Conservation (phyloP, 2,113 vertebrate genomes). For the Rhea pennata region DNA sequence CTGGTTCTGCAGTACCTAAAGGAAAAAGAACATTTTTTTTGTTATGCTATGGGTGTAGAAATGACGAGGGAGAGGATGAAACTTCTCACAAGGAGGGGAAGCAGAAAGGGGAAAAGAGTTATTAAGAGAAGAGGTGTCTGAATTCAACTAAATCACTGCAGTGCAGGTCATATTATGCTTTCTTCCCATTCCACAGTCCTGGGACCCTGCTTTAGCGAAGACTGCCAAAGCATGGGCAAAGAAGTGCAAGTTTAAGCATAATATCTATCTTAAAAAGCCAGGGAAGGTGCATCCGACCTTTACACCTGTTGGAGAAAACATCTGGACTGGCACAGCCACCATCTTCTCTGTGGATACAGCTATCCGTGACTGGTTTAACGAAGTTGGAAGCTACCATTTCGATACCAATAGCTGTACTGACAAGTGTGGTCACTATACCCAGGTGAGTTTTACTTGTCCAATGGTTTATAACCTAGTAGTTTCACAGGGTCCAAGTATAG, state of each 20-base stretch:
- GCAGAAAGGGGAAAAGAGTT: neutral
- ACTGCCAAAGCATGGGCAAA: constrained; percentile 77
- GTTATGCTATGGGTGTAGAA: neutral
- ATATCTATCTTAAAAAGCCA: constrained; percentile 43
- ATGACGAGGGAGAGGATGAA: neutral
- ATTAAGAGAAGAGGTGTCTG: neutral
- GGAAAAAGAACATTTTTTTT: neutral
- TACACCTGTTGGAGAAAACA: constrained; percentile 74
- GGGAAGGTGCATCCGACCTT: constrained; percentile 69
- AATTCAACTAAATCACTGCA: neutral
- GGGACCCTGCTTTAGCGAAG: constrained; percentile 78
- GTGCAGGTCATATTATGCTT: neutral
- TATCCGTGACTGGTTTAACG: constrained; percentile 65
- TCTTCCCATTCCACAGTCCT: constrained; percentile 71
- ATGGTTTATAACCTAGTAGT: neutral
- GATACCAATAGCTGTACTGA: neutral
- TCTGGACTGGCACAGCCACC: constrained; percentile 70
- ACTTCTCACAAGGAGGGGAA: neutral
- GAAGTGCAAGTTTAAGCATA: constrained; percentile 68
- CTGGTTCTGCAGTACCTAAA: neutral
- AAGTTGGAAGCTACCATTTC: constrained; percentile 64
- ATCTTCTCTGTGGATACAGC: constrained; percentile 67
- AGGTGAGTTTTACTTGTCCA: constrained; percentile 57
- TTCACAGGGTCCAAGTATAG: neutral
- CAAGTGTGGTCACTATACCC: constrained; percentile 74